phyloP scores from a whole-genome alignment of 2,797 vertebrate species.

The Karalla daura region DNA sequence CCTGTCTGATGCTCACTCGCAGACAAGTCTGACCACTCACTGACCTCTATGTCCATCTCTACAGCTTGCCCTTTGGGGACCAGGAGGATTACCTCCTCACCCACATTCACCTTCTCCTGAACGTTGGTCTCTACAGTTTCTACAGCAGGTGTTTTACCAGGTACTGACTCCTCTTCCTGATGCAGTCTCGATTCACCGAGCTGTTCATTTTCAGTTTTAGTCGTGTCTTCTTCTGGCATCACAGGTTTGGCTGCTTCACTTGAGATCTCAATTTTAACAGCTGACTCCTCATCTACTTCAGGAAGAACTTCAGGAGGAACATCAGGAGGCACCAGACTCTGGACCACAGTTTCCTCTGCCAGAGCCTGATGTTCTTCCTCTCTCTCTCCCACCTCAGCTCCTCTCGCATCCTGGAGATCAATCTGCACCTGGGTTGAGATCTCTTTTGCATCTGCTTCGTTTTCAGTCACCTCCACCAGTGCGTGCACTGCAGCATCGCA shows the following conservation, averaged over 20 bases:
- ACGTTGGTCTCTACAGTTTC: slow-evolving; percentile 11
- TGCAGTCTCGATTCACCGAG: slow-evolving; percentile 13
- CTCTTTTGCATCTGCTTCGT: slow-evolving; percentile 42
- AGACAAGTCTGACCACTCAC: slow-evolving; percentile 28
- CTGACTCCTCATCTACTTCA: slow-evolving; percentile 21
- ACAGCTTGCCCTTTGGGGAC: slow-evolving; percentile 76
- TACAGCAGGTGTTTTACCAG: slow-evolving; percentile 13
- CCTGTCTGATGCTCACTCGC: slow-evolving; percentile 6
- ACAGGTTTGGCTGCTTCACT: slow-evolving; percentile 8
- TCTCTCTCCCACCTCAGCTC: not conserved
- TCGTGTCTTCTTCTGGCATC: not conserved
- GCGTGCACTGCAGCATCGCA: slow-evolving; percentile 45
- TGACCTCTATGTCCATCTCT: slow-evolving; percentile 68
- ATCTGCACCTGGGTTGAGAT: slow-evolving; percentile 60
- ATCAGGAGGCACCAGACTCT: not conserved
- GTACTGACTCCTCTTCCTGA: slow-evolving; percentile 23
- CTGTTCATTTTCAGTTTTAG: slow-evolving; percentile 16
- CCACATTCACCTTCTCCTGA: slow-evolving; percentile 38
- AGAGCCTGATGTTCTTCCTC: not conserved
- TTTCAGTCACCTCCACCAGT: slow-evolving; percentile 58
- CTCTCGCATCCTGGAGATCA: slow-evolving; percentile 58
- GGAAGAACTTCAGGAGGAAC: not conserved
- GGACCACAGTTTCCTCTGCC: not conserved
- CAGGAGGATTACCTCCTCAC: slow-evolving; percentile 64
- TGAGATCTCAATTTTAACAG: slow-evolving; percentile 29